These are phyloP conservation scores for Nothoprocta perdicaria DNA, from an alignment of 2,113 vertebrate genomes.

Conservation along the genomic window DNA sequence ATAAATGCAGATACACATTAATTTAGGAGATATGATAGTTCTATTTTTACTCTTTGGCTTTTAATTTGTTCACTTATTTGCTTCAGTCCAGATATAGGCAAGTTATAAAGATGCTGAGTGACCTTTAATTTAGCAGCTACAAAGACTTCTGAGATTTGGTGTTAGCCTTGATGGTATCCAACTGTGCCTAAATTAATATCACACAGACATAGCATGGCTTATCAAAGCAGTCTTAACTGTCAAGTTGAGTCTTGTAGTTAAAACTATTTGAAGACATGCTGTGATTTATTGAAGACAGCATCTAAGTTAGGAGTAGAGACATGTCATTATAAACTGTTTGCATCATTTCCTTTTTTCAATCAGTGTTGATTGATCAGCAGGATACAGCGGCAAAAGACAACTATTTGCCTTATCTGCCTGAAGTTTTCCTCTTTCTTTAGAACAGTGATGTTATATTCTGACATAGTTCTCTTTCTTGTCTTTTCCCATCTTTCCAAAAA, in stretches of 20 bases:
- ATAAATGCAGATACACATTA: not conserved
- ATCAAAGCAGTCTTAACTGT: not conserved
- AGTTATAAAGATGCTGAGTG: not conserved
- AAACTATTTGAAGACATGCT: not conserved
- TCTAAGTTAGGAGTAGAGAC: not conserved
- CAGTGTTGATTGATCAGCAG: not conserved
- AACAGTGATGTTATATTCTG: not conserved
- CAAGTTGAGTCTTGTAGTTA: not conserved
- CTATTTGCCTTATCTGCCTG: not conserved
- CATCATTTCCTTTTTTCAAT: not conserved
- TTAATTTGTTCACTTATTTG: constrained; percentile 1
- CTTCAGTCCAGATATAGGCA: not conserved
- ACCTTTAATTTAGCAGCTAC: not conserved
- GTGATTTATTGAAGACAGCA: constrained; percentile 14
- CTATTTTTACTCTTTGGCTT: not conserved
- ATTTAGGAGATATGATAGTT: not conserved
- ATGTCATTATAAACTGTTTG: not conserved
- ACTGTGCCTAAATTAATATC: not conserved
- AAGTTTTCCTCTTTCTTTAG: not conserved
- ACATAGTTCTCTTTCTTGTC: not conserved
- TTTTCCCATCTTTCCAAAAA: not conserved
- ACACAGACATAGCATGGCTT: not conserved
- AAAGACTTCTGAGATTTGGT: not conserved
- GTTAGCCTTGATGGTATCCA: not conserved
- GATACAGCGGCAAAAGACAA: not conserved